Conservation (phyloP, 2,113 vertebrate species). For the Oryzias melastigma region DNA sequence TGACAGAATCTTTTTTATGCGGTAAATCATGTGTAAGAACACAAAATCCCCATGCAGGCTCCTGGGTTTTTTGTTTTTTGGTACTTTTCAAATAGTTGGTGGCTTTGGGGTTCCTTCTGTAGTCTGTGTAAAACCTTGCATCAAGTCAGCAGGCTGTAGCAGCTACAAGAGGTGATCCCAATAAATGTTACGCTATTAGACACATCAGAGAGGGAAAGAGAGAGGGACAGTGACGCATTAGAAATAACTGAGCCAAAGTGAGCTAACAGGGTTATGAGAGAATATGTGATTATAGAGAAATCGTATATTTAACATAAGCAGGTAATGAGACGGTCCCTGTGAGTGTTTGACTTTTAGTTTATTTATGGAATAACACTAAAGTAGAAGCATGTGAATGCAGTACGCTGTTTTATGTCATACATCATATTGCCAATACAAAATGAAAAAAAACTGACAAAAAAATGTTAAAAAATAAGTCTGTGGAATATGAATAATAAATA, state of each 20-base stretch:
- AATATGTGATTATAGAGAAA: no score
- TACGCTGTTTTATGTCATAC: no score
- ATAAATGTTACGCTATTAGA: conserved; percentile 61
- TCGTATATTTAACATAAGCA: no score
- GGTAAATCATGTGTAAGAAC: conserved; percentile 51
- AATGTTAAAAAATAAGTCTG: no score
- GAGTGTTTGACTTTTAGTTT: no score
- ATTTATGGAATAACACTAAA: no score
- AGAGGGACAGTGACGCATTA: not conserved
- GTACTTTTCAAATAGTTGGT: conserved; percentile 42
- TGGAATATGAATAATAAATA: no score
- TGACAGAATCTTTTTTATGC: conserved; percentile 49
- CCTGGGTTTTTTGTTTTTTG: conserved; percentile 26
- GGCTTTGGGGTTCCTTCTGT: conserved; percentile 45
- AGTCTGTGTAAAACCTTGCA: conserved; percentile 55
- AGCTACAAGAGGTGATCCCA: conserved; percentile 62
- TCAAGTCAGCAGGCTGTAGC: conserved; percentile 63
- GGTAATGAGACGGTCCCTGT: no score
- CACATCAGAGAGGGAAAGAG: conserved; percentile 12
- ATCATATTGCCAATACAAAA: no score
- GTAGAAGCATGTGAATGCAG: no score
- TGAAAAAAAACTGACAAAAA: no score
- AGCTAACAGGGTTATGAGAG: no score
- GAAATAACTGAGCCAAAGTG: conserved; percentile 40
- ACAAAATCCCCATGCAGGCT: conserved; percentile 48